Percentiles rank a stretch among this genome's conserved stretches.
These are phyloP conservation scores for Drosophila ercepeae DNA, from an alignment of 1,140 invertebrate species.

Conservation along the genomic window DNA sequence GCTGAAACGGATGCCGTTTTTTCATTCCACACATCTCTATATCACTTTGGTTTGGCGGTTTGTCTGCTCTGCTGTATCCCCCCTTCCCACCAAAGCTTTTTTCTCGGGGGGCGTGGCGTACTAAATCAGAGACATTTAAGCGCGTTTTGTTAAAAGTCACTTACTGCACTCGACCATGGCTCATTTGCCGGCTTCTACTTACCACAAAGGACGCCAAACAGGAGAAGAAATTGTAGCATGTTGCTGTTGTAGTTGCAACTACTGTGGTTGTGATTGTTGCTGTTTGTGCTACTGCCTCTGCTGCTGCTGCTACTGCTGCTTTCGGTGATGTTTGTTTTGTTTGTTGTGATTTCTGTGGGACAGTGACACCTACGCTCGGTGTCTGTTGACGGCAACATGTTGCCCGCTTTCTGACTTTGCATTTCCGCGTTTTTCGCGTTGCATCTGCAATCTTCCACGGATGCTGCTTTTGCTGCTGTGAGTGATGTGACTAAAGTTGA, in stretches of 20 bases:
- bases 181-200: conserved; percentile 64
- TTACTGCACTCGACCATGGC: conserved; percentile 61
- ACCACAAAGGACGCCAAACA: conserved; percentile 66
- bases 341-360: conserved; percentile 29
- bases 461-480: conserved; percentile 13
- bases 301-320: conserved; percentile 12
- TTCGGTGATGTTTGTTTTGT: conserved; percentile 5
- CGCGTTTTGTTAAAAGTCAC: conserved; percentile 77
- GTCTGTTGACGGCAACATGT: conserved; percentile 65
- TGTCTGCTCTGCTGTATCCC: conserved; percentile 27
- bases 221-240: conserved; percentile 47
- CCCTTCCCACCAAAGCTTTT: background rate
- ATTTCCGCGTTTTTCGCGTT: conserved; percentile 61
- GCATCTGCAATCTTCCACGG: conserved; percentile 26
- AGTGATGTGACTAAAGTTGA: conserved; percentile 68
- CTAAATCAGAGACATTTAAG: conserved; percentile 78
- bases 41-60: conserved; percentile 57
- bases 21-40: conserved; percentile 41
- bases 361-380: conserved; percentile 59
- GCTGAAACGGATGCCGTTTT: conserved; percentile 47
- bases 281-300: background rate
- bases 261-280: background rate
- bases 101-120: conserved; percentile 29
- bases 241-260: conserved; percentile 17
- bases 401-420: conserved; percentile 57